phyloP scores from a whole-genome alignment of 1,140 invertebrate genomes.

The Eciton burchellii region DNA sequence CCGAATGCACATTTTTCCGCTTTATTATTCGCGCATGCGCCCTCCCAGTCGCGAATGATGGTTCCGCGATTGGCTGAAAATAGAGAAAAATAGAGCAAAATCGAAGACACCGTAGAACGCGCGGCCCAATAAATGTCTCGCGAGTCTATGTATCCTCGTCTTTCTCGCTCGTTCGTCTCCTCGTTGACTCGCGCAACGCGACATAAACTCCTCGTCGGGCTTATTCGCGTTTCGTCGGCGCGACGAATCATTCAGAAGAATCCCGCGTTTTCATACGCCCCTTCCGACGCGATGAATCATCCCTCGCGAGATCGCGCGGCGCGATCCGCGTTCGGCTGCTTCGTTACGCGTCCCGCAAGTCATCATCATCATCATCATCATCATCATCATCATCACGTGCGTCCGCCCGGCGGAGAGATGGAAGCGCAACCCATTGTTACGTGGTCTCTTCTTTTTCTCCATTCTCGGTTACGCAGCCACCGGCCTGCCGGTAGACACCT shows the following conservation, averaged over 20 bases:
- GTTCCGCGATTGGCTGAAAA: too few relatives aligned
- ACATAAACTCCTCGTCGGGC: not conserved
- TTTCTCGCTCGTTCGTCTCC: too few relatives aligned
- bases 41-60: not conserved
- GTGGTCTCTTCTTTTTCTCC: conserved; percentile 3
- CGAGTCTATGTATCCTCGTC: too few relatives aligned
- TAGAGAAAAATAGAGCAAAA: too few relatives aligned
- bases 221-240: not conserved
- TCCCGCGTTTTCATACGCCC: not conserved
- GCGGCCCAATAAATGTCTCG: too few relatives aligned
- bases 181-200: too few relatives aligned
- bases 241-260: not conserved
- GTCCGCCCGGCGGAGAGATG: not conserved
- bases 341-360: not conserved
- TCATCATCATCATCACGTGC: not conserved
- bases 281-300: not conserved
- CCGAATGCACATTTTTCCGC: too few relatives aligned
- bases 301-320: not conserved
- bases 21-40: too few relatives aligned
- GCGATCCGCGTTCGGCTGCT: not conserved
- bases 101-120: too few relatives aligned
- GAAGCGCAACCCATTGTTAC: conserved; percentile 30
- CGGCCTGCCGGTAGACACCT: not conserved
- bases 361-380: not conserved
- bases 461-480: not conserved